These are phyloP conservation scores for Cryptoblepharus egeriae DNA, from an alignment of 2,797 vertebrate genomes.

Conservation along the genomic window DNA sequence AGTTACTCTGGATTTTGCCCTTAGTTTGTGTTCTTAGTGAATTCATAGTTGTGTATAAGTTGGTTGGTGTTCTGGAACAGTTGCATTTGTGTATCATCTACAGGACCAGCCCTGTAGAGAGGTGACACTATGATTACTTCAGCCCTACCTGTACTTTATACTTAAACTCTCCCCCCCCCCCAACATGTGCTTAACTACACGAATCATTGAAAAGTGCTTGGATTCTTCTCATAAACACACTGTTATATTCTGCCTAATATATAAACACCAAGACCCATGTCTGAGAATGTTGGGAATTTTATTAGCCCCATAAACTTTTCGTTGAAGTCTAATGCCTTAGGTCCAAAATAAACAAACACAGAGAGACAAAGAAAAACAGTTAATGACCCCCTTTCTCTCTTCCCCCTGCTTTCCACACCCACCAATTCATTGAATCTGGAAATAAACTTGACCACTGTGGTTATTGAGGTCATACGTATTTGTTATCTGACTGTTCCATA, in stretches of 20 bases:
- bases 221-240: constrained; percentile 75
- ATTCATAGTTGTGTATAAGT: neutral
- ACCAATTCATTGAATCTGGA: constrained; percentile 42
- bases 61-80: constrained; percentile 10
- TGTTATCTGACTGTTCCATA: constrained; percentile 41
- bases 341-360: constrained; percentile 82
- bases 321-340: constrained; percentile 70
- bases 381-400: constrained; percentile 58
- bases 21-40: neutral
- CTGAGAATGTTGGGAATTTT: constrained; percentile 85
- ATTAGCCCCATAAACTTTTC: constrained; percentile 81
- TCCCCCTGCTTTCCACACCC: constrained; percentile 18
- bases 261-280: constrained; percentile 79
- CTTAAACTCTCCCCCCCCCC: constrained; percentile 2
- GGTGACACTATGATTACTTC: constrained; percentile 6
- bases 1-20: too few relatives aligned
- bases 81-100: neutral
- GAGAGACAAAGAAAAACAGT: constrained; percentile 71
- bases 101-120: neutral
- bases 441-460: constrained; percentile 58
- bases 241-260: constrained; percentile 77
- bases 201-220: constrained; percentile 65
- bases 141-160: constrained; percentile 28
- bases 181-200: neutral
- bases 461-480: constrained; percentile 60